Evolutionary conservation across 2,113 vertebrate species (phyloP).

Genomic region (Entelurus aequoreus): DNA sequence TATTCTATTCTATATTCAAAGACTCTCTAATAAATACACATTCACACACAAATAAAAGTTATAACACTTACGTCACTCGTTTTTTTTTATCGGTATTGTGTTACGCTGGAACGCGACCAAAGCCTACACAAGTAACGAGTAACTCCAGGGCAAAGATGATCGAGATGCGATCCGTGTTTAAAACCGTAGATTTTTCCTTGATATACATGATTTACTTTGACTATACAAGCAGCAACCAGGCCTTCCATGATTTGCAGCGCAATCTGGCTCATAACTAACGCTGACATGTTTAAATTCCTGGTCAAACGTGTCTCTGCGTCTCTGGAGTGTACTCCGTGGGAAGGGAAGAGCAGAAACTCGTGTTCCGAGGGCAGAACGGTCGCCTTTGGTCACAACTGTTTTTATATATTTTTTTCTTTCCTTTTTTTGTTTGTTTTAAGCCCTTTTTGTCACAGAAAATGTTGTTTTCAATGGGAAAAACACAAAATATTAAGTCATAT

Average conservation of each 20-base stretch:
- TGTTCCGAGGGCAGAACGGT: slow-evolving; percentile 2
- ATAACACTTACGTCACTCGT: slow-evolving; percentile 46
- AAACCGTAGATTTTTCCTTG: slow-evolving; percentile 41
- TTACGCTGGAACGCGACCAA: slow-evolving; percentile 33
- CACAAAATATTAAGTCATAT: too few relatives aligned
- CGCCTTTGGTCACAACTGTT: too few relatives aligned
- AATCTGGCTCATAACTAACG: slow-evolving; percentile 6
- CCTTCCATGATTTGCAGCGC: slow-evolving; percentile 15
- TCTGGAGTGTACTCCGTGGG: background rate
- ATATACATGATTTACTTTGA: slow-evolving; percentile 44
- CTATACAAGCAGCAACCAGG: slow-evolving; percentile 36
- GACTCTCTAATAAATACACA: slow-evolving; percentile 11
- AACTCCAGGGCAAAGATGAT: slow-evolving; percentile 54
- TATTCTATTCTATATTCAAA: too few relatives aligned
- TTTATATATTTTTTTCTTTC: too few relatives aligned
- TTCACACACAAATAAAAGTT: slow-evolving; percentile 22
- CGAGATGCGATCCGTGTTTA: slow-evolving; percentile 60
- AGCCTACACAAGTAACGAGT: slow-evolving; percentile 53
- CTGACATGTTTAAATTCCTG: slow-evolving; percentile 9
- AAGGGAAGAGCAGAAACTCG: background rate
- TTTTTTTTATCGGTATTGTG: slow-evolving; percentile 16
- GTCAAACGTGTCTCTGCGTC: background rate
- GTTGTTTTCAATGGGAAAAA: too few relatives aligned
- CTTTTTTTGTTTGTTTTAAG: too few relatives aligned
- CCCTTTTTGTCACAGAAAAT: too few relatives aligned